Evolutionary conservation across 2,113 vertebrate species (phyloP), one percentile per base, ranked within the genome.

Genomic region (Rhynchomys soricoides): DNA sequence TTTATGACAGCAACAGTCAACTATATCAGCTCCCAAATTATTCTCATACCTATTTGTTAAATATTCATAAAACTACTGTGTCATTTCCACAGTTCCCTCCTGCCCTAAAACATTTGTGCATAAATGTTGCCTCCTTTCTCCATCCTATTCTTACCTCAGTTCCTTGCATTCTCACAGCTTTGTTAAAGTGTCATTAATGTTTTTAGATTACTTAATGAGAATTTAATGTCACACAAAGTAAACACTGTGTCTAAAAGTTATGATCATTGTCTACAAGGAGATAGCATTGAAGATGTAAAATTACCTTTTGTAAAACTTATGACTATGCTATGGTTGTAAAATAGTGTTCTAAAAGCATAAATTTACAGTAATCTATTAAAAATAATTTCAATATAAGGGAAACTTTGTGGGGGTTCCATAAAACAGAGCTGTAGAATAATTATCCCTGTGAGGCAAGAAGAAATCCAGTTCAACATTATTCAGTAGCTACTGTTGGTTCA

Each of bases 261-360:
- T 74, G 34, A 24, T 59, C 29, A 31, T 64, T 87, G 7, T 43
- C 5, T 62, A 59, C 15, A 86, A 57, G 16, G 87, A 83, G 57
- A 78, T 59, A 78, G 3, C 9, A 85, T 77, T 96, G 62, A 85
- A 94, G 73, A 90, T 21, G 43, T 19, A 88, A 87, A 68, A 37
- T 31, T 13, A 50, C 13, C 26, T 40, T 93, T 77, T 77, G 40
- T 71, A 66, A 92, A 78, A 75, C 68, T 12, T 59, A 50, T 92
- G 45, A 0, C 26, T 90, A 50, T 74, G 3, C 43, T 50, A 9
- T 8, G 50, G 37, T 24, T 55, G 7, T 86, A 66, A 15, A 59
- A 70, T 70, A 93, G 16, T 59, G 22, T 50, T 11, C 4, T 29
- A 50, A 83, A 71, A 66, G 2, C 29, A 55, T 50, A 7, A 75